These are phyloP conservation scores for Drosophila serrata DNA, from an alignment of 1,140 invertebrate species.

Conservation along the genomic window DNA sequence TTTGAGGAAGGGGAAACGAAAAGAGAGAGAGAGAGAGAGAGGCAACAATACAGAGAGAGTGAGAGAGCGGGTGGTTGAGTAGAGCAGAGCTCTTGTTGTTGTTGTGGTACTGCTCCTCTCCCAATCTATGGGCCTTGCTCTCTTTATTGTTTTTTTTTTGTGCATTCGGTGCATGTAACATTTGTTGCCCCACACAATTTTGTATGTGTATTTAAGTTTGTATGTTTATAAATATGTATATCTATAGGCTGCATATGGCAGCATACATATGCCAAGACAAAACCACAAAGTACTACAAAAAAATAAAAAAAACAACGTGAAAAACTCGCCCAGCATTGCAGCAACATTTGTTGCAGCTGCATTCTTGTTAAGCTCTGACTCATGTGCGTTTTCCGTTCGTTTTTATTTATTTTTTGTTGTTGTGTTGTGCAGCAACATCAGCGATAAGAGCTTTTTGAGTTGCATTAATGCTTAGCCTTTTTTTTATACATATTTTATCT, in stretches of 20 bases:
- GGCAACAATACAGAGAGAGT: conserved; percentile 13
- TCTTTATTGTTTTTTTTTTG: conserved; percentile 63
- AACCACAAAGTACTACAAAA: conserved; percentile 42
- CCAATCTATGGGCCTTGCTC: conserved; percentile 39
- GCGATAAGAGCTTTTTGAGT: conserved; percentile 49
- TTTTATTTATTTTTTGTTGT: conserved; percentile 3
- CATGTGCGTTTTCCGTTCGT: conserved; percentile 42
- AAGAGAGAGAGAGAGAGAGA: conserved; percentile 6
- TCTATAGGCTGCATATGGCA: conserved; percentile 58
- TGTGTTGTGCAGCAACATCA: conserved; percentile 25
- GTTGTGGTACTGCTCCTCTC: conserved; percentile 30
- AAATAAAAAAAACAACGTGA: conserved; percentile 38
- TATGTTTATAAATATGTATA: conserved; percentile 13
- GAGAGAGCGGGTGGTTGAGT: conserved; percentile 29
- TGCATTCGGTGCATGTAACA: conserved; percentile 65
- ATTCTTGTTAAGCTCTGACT: conserved; percentile 45
- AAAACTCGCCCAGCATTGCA: conserved; percentile 64
- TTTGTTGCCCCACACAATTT: conserved; percentile 49
- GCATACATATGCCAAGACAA: conserved; percentile 68
- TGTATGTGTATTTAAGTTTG: conserved; percentile 26
- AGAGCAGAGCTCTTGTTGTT: conserved; percentile 10
- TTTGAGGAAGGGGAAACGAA: conserved; percentile 17
- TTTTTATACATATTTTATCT: conserved; percentile 63
- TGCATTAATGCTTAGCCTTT: conserved; percentile 48
- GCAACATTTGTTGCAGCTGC: conserved; percentile 63